Conservation (phyloP, 2,113 vertebrate species). For the Lophochroa leadbeateri region DNA sequence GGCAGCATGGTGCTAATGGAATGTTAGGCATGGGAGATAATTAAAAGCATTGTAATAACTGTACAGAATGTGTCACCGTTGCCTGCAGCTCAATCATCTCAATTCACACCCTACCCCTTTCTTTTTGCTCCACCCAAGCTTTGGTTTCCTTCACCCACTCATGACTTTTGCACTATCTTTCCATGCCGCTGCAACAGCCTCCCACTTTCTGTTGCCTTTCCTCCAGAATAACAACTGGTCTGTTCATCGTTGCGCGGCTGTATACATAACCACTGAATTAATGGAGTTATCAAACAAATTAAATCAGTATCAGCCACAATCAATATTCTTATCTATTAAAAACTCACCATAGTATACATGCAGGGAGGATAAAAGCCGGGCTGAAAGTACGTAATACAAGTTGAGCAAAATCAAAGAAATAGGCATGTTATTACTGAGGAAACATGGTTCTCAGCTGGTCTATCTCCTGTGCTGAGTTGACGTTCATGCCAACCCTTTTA, state of each 20-base stretch:
- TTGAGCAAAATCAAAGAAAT: not conserved
- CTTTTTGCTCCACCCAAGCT: not conserved
- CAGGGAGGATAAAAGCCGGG: not conserved
- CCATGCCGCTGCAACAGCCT: not conserved
- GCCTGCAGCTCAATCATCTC: not conserved
- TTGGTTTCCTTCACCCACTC: not conserved
- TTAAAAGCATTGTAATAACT: not conserved
- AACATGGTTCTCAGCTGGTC: not conserved
- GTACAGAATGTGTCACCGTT: not conserved
- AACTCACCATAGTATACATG: not conserved
- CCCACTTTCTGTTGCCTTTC: not conserved
- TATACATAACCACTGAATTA: fast-evolving
- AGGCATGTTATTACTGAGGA: not conserved
- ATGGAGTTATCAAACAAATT: not conserved
- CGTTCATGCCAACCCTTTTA: not conserved
- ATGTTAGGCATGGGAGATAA: not conserved
- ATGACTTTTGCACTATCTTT: not conserved
- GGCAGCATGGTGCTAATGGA: not conserved
- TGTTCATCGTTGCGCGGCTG: not conserved
- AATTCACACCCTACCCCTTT: not conserved
- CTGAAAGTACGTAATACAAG: fast-evolving
- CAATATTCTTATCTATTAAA: not conserved
- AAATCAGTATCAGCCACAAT: not conserved
- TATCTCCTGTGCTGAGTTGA: not conserved
- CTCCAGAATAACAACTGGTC: not conserved